These are phyloP conservation scores for Ia io DNA, from an alignment of 2,113 vertebrate genomes.

Conservation along the genomic window DNA sequence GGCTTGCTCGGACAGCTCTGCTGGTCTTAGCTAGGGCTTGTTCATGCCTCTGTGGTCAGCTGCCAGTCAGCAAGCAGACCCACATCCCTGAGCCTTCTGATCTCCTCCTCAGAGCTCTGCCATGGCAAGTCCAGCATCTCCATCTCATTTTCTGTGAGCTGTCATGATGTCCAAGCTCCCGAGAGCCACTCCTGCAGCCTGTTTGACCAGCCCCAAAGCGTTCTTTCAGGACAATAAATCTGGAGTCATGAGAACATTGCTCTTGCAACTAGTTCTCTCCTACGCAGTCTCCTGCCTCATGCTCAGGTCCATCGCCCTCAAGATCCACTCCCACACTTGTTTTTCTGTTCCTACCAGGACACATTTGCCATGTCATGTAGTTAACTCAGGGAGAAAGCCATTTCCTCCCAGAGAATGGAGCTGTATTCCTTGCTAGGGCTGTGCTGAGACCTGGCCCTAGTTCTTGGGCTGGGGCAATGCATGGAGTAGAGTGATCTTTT, in stretches of 20 bases:
- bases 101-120: background rate
- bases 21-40: background rate
- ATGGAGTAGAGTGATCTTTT: background rate
- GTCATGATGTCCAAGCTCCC: background rate
- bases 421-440: background rate
- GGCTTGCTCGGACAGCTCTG: background rate
- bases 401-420: background rate
- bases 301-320: background rate
- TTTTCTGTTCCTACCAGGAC: background rate
- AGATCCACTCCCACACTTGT: background rate
- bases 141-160: background rate
- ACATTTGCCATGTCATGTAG: background rate
- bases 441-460: background rate
- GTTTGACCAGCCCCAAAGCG: rapidly evolving
- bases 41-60: background rate
- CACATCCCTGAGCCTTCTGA: background rate
- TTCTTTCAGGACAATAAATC: background rate
- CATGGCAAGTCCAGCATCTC: background rate
- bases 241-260: background rate
- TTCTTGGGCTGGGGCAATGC: background rate
- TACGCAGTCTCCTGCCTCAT: background rate
- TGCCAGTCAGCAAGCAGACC: background rate
- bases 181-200: background rate
- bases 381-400: background rate
- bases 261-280: background rate